phyloP scores from a whole-genome alignment of 1,140 invertebrate species.

The Pseudoatta argentina region DNA sequence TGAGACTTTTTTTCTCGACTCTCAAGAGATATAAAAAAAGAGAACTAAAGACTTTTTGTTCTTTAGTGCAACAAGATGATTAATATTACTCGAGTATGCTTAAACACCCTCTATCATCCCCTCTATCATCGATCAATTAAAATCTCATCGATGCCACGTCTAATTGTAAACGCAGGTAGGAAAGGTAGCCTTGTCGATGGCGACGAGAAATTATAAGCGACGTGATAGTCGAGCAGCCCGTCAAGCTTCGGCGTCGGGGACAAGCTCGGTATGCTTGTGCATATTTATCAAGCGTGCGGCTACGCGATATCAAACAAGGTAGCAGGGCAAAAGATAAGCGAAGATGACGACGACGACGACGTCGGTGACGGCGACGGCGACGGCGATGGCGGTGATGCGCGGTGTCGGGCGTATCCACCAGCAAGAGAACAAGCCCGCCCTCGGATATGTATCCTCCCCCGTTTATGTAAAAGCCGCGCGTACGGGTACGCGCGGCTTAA shows the following conservation, averaged over 20 bases:
- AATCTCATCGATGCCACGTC: neutral
- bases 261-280: slow-evolving; percentile 59
- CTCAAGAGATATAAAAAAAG: neutral
- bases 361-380: neutral
- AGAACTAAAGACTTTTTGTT: neutral
- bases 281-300: slow-evolving; percentile 57
- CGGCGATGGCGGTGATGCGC: neutral
- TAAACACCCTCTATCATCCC: neutral
- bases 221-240: slow-evolving; percentile 3
- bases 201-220: slow-evolving; percentile 40
- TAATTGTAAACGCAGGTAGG: neutral
- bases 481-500: slow-evolving; percentile 53
- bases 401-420: slow-evolving; percentile 59
- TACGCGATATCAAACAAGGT: slow-evolving; percentile 61
- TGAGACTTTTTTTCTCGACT: neutral
- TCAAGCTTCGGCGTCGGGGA: slow-evolving; percentile 23
- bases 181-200: slow-evolving; percentile 9
- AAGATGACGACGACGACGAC: slow-evolving; percentile 31
- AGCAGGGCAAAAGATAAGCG: slow-evolving; percentile 53
- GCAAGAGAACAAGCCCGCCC: slow-evolving; percentile 58
- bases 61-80: neutral
- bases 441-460: slow-evolving; percentile 59
- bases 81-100: neutral
- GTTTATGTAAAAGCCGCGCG: slow-evolving; percentile 62
- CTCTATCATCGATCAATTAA: slow-evolving; percentile 4